Evolutionary conservation across 2,797 vertebrate genomes (phyloP).

Genomic region (Labeo calbasu): DNA sequence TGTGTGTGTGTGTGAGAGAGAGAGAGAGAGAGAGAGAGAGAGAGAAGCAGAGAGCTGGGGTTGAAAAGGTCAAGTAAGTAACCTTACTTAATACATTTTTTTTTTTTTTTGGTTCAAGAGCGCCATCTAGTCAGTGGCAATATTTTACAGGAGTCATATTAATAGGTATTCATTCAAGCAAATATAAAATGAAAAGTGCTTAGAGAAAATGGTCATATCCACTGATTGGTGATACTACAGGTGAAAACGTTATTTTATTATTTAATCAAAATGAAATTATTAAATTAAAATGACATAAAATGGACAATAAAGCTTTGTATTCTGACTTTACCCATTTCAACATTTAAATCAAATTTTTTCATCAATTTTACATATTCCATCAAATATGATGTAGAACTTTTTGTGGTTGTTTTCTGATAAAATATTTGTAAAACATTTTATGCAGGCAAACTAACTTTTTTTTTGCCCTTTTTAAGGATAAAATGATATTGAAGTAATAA

Average conservation of each 20-base stretch:
- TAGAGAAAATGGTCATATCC: background rate
- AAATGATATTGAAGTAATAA: too few relatives aligned
- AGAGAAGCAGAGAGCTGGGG: background rate
- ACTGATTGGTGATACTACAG: background rate
- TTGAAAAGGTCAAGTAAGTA: conserved; percentile 16
- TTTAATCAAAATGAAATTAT: background rate
- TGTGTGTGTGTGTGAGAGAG: background rate
- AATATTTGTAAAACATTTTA: background rate
- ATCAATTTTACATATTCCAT: background rate
- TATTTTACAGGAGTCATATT: background rate
- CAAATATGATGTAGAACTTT: too few relatives aligned
- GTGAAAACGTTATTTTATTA: background rate
- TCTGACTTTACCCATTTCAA: background rate
- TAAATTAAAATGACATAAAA: background rate
- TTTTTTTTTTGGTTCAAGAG: conserved; percentile 19
- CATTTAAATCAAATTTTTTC: background rate
- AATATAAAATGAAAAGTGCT: background rate
- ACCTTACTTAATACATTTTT: background rate
- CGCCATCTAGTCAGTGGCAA: conserved; percentile 41
- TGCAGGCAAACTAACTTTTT: background rate
- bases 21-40: background rate
- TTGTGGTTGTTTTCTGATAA: background rate
- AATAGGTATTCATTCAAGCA: too few relatives aligned
- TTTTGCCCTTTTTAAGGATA: background rate
- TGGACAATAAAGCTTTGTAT: background rate